These are phyloP conservation scores for Argentina silus DNA, from an alignment of 2,797 vertebrate species.

Conservation along the genomic window DNA sequence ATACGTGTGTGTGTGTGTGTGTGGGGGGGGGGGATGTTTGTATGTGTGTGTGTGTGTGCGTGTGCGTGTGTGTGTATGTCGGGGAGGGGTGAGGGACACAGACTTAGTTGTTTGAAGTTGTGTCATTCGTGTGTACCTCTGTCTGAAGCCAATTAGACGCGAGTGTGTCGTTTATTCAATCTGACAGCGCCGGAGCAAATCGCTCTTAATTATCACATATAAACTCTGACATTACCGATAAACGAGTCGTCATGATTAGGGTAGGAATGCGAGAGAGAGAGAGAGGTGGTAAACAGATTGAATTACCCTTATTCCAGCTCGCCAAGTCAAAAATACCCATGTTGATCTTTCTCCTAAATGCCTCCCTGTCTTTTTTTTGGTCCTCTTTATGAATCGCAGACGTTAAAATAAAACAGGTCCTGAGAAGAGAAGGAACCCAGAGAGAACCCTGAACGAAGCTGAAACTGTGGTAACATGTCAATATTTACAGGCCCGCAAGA, in stretches of 20 bases:
- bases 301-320: conserved; percentile 47
- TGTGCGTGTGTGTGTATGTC: conserved; percentile 8
- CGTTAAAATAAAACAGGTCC: conserved; percentile 48
- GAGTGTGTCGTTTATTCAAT: conserved; percentile 77
- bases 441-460: conserved; percentile 16
- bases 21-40: not conserved
- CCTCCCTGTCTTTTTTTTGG: conserved; percentile 26
- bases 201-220: conserved; percentile 76
- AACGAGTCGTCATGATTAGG: conserved; percentile 59
- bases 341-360: conserved; percentile 46
- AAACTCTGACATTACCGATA: conserved; percentile 72
- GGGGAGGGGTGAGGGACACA: conserved; percentile 27
- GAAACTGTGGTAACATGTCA: conserved; percentile 49
- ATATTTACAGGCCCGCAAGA: conserved; percentile 48
- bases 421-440: not conserved
- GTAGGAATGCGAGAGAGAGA: conserved; percentile 36
- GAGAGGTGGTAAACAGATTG: conserved; percentile 57
- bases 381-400: conserved; percentile 27
- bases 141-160: conserved; percentile 78
- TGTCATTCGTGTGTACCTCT: conserved; percentile 65
- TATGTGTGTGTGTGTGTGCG: conserved; percentile 41
- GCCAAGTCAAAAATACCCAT: conserved; percentile 42
- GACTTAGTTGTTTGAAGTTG: conserved; percentile 56
- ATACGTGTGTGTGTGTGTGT: conserved; percentile 24
- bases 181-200: conserved; percentile 71